phyloP scores from a whole-genome alignment of 2,888 invertebrate species.

The Dasysyrphus albostriatus region DNA sequence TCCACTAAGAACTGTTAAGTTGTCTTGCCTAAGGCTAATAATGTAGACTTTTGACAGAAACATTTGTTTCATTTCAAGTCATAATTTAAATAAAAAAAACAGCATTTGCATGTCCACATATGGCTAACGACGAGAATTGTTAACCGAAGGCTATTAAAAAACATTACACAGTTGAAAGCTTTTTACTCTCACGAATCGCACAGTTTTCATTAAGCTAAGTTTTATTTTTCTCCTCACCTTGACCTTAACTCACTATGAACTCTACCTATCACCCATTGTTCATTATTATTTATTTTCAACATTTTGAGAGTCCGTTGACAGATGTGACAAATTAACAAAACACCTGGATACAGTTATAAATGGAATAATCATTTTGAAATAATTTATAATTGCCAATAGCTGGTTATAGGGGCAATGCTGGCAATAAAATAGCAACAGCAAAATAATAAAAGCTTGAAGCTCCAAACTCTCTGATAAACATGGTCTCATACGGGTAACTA shows the following conservation, averaged over 20 bases:
- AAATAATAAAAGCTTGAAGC: constrained; percentile 47
- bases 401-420: constrained; percentile 17
- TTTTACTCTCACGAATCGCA: constrained; percentile 34
- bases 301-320: constrained; percentile 14
- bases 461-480: constrained; percentile 55
- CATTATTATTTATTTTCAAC: constrained; percentile 12
- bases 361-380: constrained; percentile 25
- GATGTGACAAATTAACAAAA: constrained; percentile 51
- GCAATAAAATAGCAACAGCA: constrained; percentile 13
- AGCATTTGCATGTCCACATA: constrained; percentile 35
- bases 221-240: constrained; percentile 49
- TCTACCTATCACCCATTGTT: constrained; percentile 21
- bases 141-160: constrained; percentile 60
- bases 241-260: constrained; percentile 63
- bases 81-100: constrained; percentile 33
- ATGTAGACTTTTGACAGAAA: constrained; percentile 22
- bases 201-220: not conserved
- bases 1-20: constrained; percentile 30
- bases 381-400: constrained; percentile 6
- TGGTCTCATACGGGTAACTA: constrained; percentile 37
- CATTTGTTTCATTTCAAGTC: constrained; percentile 41
- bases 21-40: constrained; percentile 31
- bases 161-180: constrained; percentile 19
- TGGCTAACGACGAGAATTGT: constrained; percentile 41
- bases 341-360: constrained; percentile 45